Evolutionary conservation across 2,888 invertebrate species (phyloP), one percentile per base, ranked within the genome.

Genomic region (Pristionchus entomophagus): DNA sequence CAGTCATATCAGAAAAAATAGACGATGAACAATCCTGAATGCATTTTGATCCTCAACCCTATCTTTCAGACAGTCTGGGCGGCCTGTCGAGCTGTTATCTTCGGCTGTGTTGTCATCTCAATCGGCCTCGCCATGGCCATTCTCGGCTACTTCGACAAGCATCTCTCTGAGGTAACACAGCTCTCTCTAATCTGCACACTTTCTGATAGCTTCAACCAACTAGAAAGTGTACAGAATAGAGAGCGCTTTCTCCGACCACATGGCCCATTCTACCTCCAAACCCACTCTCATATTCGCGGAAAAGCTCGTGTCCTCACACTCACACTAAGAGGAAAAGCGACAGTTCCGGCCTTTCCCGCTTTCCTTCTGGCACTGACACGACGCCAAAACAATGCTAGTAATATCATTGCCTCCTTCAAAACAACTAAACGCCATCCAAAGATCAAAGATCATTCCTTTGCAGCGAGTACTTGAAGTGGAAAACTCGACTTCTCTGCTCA

Each of bases 111-210:
- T 89, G 95, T 98, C 88, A 96, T 98, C 96, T 95, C 96, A 89
- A 95, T 97, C 73, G 97, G 97, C 35, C 96, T 96, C 86, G 96
- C 96, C 86, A 97, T 98, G 97, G 97, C 97, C 59, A 96, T 97
- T 62, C 96, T 97, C 94, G 97, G 97, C 38, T 92, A 92, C 86
- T 93, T 94, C 84, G 93, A 92, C 86, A 89, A 89, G 41, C 88
- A 91, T 77, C 89, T 92, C 69, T 90, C 90, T 29, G 90, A 89
- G 87, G 91, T 91, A 49, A 53, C 84, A n/a, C n/a, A n/a, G n/a
- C n/a, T n/a, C 49, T 17, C 10, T 12, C 35, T 14, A 62, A 5
- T 62, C 32, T n/a, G n/a, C n/a, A n/a, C 12, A 26, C 62, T 62
- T 29, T 32, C 26, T 26, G 35, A 29, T 29, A 65, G 12, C 22